phyloP scores from a whole-genome alignment of 2,888 invertebrate genomes.

The Rutpela maculata region DNA sequence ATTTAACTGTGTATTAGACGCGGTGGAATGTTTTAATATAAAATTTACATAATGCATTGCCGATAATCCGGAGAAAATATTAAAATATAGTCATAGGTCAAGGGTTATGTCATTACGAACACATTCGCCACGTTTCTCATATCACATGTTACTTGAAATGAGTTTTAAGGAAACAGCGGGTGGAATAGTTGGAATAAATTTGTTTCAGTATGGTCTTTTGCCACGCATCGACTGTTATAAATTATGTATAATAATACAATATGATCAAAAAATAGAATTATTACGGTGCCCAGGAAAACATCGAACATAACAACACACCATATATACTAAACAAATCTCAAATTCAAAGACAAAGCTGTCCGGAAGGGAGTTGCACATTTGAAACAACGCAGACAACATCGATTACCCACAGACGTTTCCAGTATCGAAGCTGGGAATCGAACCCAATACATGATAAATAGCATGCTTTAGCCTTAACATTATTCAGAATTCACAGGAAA shows the following conservation, averaged over 20 bases:
- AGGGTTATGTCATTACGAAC: background rate
- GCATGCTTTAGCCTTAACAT: too few relatives aligned
- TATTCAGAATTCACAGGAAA: too few relatives aligned
- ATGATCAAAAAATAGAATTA: background rate
- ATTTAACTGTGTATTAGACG: background rate
- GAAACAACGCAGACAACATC: too few relatives aligned
- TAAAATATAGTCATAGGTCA: background rate
- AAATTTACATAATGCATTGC: constrained; percentile 7
- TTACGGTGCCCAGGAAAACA: too few relatives aligned
- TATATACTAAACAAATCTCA: too few relatives aligned
- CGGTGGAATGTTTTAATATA: background rate
- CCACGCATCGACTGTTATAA: background rate
- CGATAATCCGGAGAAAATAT: background rate
- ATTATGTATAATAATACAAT: background rate
- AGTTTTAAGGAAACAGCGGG: background rate
- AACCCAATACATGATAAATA: too few relatives aligned
- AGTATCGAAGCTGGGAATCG: too few relatives aligned
- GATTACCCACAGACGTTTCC: too few relatives aligned
- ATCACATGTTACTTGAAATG: background rate
- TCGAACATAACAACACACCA: too few relatives aligned
- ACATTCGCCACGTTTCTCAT: background rate
- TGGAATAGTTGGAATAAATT: background rate
- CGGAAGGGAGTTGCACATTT: too few relatives aligned
- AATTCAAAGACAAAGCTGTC: too few relatives aligned
- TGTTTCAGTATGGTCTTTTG: constrained; percentile 2